These are phyloP conservation scores for Drosophila gaucha DNA, from an alignment of 2,888 invertebrate species.

Conservation along the genomic window DNA sequence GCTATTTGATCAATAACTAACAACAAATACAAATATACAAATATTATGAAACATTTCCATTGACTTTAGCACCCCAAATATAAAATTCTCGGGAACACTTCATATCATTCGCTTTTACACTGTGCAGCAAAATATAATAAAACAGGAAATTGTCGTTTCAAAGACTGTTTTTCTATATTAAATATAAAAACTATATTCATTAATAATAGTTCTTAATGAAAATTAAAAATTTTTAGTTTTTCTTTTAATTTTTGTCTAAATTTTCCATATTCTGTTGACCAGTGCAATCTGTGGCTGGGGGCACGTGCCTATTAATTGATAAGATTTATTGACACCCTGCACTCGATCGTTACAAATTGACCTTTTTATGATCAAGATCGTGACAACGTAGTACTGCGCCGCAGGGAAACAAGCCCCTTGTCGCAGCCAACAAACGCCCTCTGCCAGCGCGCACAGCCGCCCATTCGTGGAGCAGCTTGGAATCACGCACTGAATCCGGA, in stretches of 20 bases:
- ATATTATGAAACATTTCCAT: constrained; percentile 63
- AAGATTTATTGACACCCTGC: constrained; percentile 71
- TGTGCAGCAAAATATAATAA: constrained; percentile 13
- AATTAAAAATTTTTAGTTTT: too few species aligned
- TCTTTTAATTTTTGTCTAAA: too few species aligned
- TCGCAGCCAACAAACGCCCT: constrained; percentile 10
- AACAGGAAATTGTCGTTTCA: too few species aligned
- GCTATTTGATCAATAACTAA: constrained; percentile 8
- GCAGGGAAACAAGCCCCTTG: constrained; percentile 45
- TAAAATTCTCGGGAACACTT: constrained; percentile 7
- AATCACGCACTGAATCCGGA: constrained; percentile 21
- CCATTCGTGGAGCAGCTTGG: constrained; percentile 36
- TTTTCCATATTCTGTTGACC: background rate
- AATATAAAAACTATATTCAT: too few species aligned
- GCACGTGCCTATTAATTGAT: constrained; percentile 54
- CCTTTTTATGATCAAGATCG: constrained; percentile 31
- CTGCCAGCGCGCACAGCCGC: constrained; percentile 27
- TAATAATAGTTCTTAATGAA: too few species aligned
- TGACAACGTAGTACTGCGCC: constrained; percentile 38
- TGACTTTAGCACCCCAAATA: constrained; percentile 33
- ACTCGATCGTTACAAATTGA: constrained; percentile 52
- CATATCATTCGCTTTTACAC: constrained; percentile 22
- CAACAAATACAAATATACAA: constrained; percentile 21
- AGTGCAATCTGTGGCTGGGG: constrained; percentile 13
- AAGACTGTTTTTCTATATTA: too few species aligned